phyloP scores from a whole-genome alignment of 1,140 invertebrate genomes.

The Grapholita molesta region DNA sequence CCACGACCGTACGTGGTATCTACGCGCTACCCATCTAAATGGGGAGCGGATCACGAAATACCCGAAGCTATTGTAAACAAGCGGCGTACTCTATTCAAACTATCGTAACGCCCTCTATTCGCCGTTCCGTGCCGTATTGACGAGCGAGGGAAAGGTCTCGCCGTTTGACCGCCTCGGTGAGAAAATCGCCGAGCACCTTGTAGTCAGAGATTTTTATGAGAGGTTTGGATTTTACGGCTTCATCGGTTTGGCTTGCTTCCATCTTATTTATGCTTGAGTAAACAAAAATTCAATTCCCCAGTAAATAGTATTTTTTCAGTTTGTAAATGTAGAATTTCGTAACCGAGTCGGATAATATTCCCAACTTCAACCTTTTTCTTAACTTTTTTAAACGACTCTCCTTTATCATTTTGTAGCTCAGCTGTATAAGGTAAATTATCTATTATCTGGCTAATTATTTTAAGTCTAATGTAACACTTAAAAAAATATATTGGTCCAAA shows the following conservation, averaged over 20 bases:
- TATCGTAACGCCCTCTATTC: constrained; percentile 55
- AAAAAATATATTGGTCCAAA: too few relatives aligned
- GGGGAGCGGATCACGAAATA: constrained; percentile 58
- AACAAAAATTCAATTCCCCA: not conserved
- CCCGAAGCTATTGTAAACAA: constrained; percentile 63
- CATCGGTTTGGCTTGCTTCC: constrained; percentile 19
- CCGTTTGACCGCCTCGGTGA: constrained; percentile 33
- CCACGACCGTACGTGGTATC: constrained; percentile 48
- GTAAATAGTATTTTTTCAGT: not conserved
- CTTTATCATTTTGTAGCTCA: too few relatives aligned
- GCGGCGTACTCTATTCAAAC: constrained; percentile 59
- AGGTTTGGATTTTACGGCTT: constrained; percentile 35
- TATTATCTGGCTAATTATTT: too few relatives aligned
- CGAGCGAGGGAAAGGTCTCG: constrained; percentile 46
- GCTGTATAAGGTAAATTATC: too few relatives aligned
- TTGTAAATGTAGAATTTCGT: not conserved
- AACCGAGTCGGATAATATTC: not conserved
- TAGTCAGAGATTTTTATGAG: constrained; percentile 40
- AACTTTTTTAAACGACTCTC: too few relatives aligned
- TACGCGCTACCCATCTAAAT: constrained; percentile 60
- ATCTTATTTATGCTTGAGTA: constrained; percentile 14
- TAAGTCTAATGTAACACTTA: too few relatives aligned
- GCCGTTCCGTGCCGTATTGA: constrained; percentile 49
- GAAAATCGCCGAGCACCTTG: constrained; percentile 29
- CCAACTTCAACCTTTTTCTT: too few relatives aligned